Evolutionary conservation across 2,888 invertebrate species (phyloP), one percentile per base, ranked within the genome.

Genomic region (Chelonus formosanus): DNA sequence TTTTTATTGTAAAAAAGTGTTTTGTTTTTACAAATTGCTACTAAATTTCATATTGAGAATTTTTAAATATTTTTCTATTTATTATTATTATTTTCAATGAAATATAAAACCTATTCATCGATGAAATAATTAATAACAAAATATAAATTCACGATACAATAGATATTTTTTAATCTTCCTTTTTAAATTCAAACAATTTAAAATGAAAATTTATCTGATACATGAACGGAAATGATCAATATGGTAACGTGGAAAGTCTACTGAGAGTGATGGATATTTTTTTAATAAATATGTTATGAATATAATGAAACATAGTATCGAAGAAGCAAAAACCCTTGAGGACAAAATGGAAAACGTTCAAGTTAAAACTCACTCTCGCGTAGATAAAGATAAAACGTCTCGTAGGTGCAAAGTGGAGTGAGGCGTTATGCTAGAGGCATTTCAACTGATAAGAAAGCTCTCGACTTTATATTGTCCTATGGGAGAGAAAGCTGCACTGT

Each of bases 361-460:
- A 45, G 50, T 65, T 52, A 31, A 64, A 63, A 59, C 55, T 59
- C 57, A 56, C 58, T 62, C 44, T 58, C 52, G 59, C 65, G 55
- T 60, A 65, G 67, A 68, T 67, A 66, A 54, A 67, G 70, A 73
- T 69, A 67, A 70, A 71, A 69, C 62, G 69, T 68, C 62, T 69
- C 66, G 59, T 61, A 71, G 70, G 70, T 70, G 68, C 67, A 72
- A 73, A 73, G 59, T 67, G 65, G 70, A 62, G 59, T 63, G 55
- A 53, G 70, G 63, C 57, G 48, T 67, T 63, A 62, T 56, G 70
- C 72, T 68, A n/a, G 61, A 57, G 67, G 68, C 67, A 63, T 62
- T 68, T 67, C 56, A 34, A 32, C 43, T 20, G 69, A 71, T 72
- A 67, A 70, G 64, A 53, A 64, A 31, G 56, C 61, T 58, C 53